A percentile compares a stretch with the other conserved stretches of the same genome.
phyloP scores from a whole-genome alignment of 2,888 invertebrate genomes.

The Sicus ferrugineus region DNA sequence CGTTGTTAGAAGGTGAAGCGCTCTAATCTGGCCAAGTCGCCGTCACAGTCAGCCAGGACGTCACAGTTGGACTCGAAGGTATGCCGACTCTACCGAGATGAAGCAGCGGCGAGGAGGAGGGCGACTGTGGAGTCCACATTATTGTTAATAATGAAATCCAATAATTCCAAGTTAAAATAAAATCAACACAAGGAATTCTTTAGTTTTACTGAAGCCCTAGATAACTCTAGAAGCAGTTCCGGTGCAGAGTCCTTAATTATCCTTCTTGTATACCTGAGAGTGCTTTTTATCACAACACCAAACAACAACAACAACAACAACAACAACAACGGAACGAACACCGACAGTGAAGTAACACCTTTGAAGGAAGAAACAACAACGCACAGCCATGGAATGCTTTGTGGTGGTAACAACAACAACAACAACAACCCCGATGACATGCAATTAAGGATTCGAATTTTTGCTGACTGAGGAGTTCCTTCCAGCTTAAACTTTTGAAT shows the following conservation, averaged over 20 bases:
- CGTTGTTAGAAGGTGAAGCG: constrained; percentile 58
- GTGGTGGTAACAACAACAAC: constrained; percentile 11
- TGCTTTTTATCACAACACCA: constrained; percentile 41
- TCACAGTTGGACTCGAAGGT: too few relatives aligned
- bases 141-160: too few relatives aligned
- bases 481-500: too few relatives aligned
- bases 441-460: not conserved
- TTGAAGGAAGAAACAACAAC: not conserved
- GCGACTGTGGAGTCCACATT: not conserved
- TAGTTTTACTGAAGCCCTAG: constrained; percentile 23
- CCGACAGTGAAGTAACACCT: constrained; percentile 9
- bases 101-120: not conserved
- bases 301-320: constrained; percentile 37
- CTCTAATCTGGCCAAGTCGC: constrained; percentile 52
- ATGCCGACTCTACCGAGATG: not conserved
- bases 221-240: constrained; percentile 13
- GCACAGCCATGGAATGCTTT: too few relatives aligned
- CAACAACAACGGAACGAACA: constrained; percentile 43
- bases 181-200: too few relatives aligned
- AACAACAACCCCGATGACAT: constrained; percentile 10
- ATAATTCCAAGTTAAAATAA: too few relatives aligned
- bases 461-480: not conserved
- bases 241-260: constrained; percentile 12
- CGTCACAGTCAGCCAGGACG: not conserved
- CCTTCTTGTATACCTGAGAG: constrained; percentile 6